Base-by-base conservation (phyloP, 2,113 vertebrate species). In the Xenopus laevis region DNA sequence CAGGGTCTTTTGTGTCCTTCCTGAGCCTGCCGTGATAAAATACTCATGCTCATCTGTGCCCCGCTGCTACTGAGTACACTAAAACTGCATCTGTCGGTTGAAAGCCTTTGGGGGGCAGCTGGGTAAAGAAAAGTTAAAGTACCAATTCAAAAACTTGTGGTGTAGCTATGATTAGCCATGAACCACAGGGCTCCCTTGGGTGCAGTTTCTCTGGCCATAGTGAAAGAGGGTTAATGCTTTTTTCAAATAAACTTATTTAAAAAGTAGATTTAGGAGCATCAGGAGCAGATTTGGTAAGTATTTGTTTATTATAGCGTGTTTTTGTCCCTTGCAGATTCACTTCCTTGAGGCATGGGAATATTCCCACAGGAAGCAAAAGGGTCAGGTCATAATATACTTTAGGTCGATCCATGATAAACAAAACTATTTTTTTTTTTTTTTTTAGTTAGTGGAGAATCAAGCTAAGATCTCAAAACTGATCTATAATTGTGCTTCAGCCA, bases 361-460 rank as follows among this genome's bases (percentile, higher is more conserved):
- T 68, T 75, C 65, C 65, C 65, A 75, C 44, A 75, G 72, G 72
- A 75, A 68, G 72, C 68, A 20, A 44, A 27, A 71, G 53, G 20
- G 52, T 59, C 63, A 65, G 63, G 57, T n/a, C 23, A 13, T n/a
- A 58, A 10, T 75, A 57, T 68, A 65, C 61, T 75, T 75, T 62
- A 75, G 68, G 72, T 68, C 65, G 13, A 6, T 68, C 65, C 40
- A 74, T 74, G 68, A 68, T 58, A 74, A 74, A 52, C 72, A 74
- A 45, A 67, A 10, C 7, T 9, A 27, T 27, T 27, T 2, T 68
- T 33, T 47, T 71, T 13, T 47, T 71, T 13, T 11, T 59, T 60
- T 60, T 45, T 8, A 45, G 9, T n/a, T 16, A n/a, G 53, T 16
- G 53, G 53, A 16, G 16, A 18, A n/a, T 16, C 53, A 7, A 5